These are phyloP conservation scores for Psilopogon haemacephalus DNA, from an alignment of 2,113 vertebrate genomes.

Conservation along the genomic window DNA sequence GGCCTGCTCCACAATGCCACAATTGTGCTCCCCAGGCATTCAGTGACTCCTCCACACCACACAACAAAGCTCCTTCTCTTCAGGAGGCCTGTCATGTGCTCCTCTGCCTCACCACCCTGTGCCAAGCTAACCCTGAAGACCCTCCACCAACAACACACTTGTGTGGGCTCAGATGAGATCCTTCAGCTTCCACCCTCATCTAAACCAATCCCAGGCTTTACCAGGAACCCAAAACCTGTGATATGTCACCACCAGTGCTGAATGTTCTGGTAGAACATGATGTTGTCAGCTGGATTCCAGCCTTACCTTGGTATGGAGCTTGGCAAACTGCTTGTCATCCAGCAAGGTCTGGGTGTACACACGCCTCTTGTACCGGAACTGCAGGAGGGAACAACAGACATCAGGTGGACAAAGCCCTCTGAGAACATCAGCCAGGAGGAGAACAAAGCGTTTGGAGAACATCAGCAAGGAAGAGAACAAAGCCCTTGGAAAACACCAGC, in stretches of 20 bases:
- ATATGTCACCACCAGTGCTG: not conserved
- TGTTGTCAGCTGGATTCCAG: not conserved
- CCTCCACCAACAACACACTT: not conserved
- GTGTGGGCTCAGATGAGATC: fast-evolving
- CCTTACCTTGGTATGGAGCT: conserved; percentile 94
- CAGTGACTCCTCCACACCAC: not conserved
- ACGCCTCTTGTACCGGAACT: conserved; percentile 98
- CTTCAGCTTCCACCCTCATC: not conserved
- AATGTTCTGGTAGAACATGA: too few species aligned
- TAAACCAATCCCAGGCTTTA: not conserved
- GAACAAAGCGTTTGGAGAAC: too few species aligned
- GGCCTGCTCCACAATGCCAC: not conserved
- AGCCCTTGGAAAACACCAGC: too few species aligned
- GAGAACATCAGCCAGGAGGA: too few species aligned
- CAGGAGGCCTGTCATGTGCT: not conserved
- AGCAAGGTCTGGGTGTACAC: conserved; percentile 91
- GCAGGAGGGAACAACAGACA: conserved; percentile 23
- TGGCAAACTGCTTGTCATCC: conserved; percentile 95
- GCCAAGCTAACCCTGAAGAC: not conserved
- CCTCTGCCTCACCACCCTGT: not conserved
- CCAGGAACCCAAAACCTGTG: not conserved
- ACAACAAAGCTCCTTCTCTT: not conserved
- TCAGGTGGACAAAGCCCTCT: too few species aligned
- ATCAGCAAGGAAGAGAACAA: too few species aligned
- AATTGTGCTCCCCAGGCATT: not conserved